phyloP scores from a whole-genome alignment of 2,888 invertebrate species.

The Crepidodera aurea region DNA sequence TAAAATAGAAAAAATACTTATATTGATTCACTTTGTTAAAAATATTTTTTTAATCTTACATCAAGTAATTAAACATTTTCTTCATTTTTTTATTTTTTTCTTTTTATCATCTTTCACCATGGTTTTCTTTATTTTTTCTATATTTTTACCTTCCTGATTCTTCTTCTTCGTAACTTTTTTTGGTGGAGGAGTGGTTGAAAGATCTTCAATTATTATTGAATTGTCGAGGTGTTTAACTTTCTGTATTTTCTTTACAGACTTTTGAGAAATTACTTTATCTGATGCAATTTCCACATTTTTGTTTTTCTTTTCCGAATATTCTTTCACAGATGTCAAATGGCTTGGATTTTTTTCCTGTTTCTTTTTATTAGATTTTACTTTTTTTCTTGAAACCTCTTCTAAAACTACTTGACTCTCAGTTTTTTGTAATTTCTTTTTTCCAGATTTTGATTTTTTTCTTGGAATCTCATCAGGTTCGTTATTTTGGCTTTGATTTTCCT shows the following conservation, averaged over 20 bases:
- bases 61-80: background rate
- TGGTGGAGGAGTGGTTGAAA: background rate
- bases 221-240: background rate
- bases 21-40: too few species aligned
- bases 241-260: background rate
- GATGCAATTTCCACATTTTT: background rate
- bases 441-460: slow-evolving; percentile 2
- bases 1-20: too few species aligned
- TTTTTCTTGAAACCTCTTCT: background rate
- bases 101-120: background rate
- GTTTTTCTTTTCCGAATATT: background rate
- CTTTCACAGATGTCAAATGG: background rate
- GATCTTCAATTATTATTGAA: background rate
- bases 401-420: too few species aligned
- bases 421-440: background rate
- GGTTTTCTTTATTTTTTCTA: background rate
- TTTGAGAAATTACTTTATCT: background rate
- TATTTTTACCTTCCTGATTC: too few species aligned
- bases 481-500: background rate
- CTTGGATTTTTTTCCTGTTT: background rate
- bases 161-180: too few species aligned
- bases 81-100: background rate
- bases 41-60: background rate
- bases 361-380: background rate
- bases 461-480: background rate